A percentile compares a stretch with the other conserved stretches of the same genome.
Evolutionary conservation across 2,797 vertebrate species (phyloP).

Genomic region (Rallus crepitans): DNA sequence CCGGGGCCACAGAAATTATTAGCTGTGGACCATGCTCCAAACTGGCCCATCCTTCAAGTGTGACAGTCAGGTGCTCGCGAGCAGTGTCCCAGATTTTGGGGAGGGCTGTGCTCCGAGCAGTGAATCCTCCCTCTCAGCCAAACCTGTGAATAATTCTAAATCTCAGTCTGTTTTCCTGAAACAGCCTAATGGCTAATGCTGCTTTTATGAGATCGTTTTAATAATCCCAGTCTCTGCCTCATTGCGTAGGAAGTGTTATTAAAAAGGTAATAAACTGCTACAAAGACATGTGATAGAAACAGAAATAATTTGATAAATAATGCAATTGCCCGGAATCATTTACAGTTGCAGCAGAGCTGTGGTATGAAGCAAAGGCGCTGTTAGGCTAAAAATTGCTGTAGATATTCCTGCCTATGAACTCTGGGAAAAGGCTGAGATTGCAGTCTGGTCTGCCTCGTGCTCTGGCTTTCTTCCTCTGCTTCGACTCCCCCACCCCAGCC

Average conservation of each 20-base stretch:
- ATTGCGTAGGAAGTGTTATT: neutral
- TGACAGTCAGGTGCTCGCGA: rapidly evolving
- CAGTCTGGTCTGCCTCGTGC: neutral
- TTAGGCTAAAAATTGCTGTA: conserved; percentile 12
- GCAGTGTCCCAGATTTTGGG: neutral
- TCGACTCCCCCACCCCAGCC: neutral
- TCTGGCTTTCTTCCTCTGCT: neutral
- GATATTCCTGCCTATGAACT: neutral
- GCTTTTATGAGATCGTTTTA: conserved; percentile 8
- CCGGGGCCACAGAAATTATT: neutral
- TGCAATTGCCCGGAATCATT: neutral
- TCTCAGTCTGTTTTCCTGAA: neutral
- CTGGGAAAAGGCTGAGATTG: neutral
- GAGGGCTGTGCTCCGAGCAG: neutral
- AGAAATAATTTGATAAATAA: conserved; percentile 59
- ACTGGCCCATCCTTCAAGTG: neutral
- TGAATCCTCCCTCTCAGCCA: neutral
- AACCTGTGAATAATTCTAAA: neutral
- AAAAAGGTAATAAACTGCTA: conserved; percentile 21
- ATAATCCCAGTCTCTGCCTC: conserved; percentile 8
- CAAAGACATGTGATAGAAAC: neutral
- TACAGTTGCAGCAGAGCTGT: neutral
- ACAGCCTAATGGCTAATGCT: neutral
- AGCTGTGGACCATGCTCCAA: rapidly evolving
- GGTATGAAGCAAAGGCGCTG: neutral